A percentile compares a stretch with the other conserved stretches of the same genome.
phyloP scores from a whole-genome alignment of 2,113 vertebrate genomes.

The Orycteropus afer region DNA sequence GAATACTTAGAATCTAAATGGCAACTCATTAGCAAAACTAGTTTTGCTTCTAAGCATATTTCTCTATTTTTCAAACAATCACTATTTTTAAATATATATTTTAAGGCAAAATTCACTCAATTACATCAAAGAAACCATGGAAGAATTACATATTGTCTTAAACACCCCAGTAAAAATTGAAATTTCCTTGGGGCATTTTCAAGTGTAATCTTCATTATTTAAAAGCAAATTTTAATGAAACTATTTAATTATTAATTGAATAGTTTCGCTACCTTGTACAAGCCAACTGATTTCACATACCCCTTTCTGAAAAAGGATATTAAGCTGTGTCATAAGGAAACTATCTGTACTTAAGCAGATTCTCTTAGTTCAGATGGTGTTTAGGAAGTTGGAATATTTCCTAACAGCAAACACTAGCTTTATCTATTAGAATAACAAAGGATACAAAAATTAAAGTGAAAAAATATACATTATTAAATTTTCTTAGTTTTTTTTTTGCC shows the following conservation, averaged over 20 bases:
- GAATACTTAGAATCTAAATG: constrained; percentile 63
- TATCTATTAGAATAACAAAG: not conserved
- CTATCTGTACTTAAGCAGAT: not conserved
- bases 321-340: not conserved
- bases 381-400: not conserved
- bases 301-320: not conserved
- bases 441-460: not conserved
- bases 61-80: constrained; percentile 45
- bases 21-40: constrained; percentile 59
- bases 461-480: not conserved
- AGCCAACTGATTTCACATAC: not conserved
- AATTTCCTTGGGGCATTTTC: not conserved
- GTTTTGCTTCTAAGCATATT: constrained; percentile 53
- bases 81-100: not conserved
- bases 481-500: not conserved
- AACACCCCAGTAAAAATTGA: constrained; percentile 11
- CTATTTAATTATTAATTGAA: not conserved
- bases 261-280: not conserved
- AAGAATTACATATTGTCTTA: constrained; percentile 17
- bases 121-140: constrained; percentile 8
- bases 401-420: not conserved
- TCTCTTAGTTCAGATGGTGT: not conserved
- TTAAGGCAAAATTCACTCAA: constrained; percentile 17
- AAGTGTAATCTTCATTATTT: constrained; percentile 1
- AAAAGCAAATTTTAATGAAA: constrained; percentile 31